Percentiles rank a stretch among this genome's conserved stretches.
Conservation (phyloP, 2,888 invertebrate genomes). For the Drosophila suboccidentalis region DNA sequence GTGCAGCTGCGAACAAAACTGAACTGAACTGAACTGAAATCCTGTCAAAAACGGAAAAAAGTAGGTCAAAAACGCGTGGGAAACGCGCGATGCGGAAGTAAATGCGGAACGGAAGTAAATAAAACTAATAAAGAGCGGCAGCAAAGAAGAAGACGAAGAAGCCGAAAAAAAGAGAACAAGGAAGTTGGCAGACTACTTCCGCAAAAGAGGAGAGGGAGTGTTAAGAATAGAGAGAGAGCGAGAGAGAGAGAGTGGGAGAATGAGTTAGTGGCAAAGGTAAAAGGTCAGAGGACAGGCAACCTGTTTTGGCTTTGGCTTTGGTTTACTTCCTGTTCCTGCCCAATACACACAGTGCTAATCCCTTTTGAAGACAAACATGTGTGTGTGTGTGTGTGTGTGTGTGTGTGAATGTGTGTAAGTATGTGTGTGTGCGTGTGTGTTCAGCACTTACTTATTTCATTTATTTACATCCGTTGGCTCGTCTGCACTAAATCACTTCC, state of each 20-base stretch:
- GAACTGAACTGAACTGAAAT: constrained; percentile 2
- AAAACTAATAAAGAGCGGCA: constrained; percentile 65
- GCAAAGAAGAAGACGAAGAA: constrained; percentile 27
- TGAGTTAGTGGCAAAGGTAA: constrained; percentile 64
- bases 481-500: constrained; percentile 83
- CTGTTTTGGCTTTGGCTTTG: constrained; percentile 59
- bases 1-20: constrained; percentile 23
- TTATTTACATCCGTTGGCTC: constrained; percentile 72
- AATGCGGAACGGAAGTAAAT: constrained; percentile 74
- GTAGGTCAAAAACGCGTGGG: constrained; percentile 67
- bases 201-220: constrained; percentile 23
- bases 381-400: constrained; percentile 11
- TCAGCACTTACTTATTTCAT: constrained; percentile 62
- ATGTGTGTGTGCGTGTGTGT: constrained; percentile 28
- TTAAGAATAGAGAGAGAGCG: constrained; percentile 2
- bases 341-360: constrained; percentile 60
- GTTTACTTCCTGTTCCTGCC: constrained; percentile 55
- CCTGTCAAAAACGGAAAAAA: constrained; percentile 32
- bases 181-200: constrained; percentile 70
- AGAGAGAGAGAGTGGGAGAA: constrained; percentile 25
- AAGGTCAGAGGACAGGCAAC: constrained; percentile 72
- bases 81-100: constrained; percentile 62
- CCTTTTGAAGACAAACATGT: constrained; percentile 58
- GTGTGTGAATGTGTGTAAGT: constrained; percentile 3
- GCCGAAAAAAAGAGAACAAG: constrained; percentile 37